These are phyloP conservation scores for Myotis findleyi DNA, from an alignment of 2,797 vertebrate species.

Conservation along the genomic window DNA sequence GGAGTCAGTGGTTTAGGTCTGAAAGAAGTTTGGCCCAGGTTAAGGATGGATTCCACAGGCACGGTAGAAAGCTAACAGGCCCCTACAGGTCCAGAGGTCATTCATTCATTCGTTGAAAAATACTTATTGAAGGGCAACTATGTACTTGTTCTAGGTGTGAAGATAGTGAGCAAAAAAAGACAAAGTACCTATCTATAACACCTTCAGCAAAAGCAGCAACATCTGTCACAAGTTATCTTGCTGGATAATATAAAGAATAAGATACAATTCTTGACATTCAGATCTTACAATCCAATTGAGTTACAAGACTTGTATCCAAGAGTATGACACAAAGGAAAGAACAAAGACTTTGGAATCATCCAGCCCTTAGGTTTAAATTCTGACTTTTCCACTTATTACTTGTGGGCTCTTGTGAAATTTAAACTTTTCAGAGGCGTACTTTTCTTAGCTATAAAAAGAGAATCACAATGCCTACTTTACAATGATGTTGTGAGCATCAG, in stretches of 20 bases:
- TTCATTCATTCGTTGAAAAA: conserved; percentile 6
- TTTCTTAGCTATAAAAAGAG: conserved; percentile 58
- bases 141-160: neutral
- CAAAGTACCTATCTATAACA: neutral
- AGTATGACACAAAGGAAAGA: conserved; percentile 1
- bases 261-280: neutral
- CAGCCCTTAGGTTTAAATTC: conserved; percentile 20
- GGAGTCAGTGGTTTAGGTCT: neutral
- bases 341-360: neutral
- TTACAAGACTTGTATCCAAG: neutral
- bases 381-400: neutral
- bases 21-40: conserved; percentile 24
- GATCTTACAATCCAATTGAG: conserved; percentile 22
- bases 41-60: neutral
- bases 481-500: neutral
- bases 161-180: conserved; percentile 25
- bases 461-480: conserved; percentile 31
- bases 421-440: neutral
- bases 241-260: conserved; percentile 20
- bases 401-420: neutral
- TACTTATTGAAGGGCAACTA: neutral
- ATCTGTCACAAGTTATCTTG: neutral
- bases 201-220: conserved; percentile 9
- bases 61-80: neutral
- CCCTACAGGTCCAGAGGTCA: neutral